Base-by-base conservation (phyloP, 2,113 vertebrate species). In the Barnardius zonarius region DNA sequence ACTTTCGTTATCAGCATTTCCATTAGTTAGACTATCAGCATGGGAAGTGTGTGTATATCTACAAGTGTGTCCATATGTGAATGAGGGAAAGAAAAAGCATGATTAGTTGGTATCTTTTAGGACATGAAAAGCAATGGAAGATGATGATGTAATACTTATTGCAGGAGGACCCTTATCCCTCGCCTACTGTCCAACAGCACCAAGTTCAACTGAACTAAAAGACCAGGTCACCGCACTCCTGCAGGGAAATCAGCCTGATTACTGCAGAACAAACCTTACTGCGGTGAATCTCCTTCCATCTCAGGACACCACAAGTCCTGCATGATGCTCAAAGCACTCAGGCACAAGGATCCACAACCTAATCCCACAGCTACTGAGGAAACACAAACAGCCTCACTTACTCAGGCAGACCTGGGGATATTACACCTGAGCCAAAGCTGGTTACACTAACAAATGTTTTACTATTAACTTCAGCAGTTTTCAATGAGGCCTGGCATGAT, bases 311-410 rank as follows among this genome's bases (percentile, higher is more conserved):
- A 2, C 16, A 12, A 43, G n/a, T 13, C 35, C 30, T 33, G 33
- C 17, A 7, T 15, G 3, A 5, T 0, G 2, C 62, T 41, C 37
- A 0, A 3, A 73, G 76, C 0, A 0, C 67, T 37, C 54, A 8
- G 22, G 78, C 25, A 20, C 3, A 2, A 33, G 15, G 39, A 64
- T 27, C 48, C 69, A 59, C 57, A 62, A 9, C 59, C 59, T 18
- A 57, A 46, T 11, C 24, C 86, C 1, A 3, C 15, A 44, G 68
- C 51, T 39, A 41, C 35, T 3, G 10, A 27, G 28, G 67, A 51
- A 62, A 31, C 33, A 66, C n/a, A n/a, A 30, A 39, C 9, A 22
- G 6, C 7, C 13, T 23, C 70, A 23, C 8, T 1, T 11, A 3
- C 9, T 15, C 10, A 8, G 24, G 19, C 41, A 75, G 44, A 33